Evolutionary conservation across 2,113 vertebrate species (phyloP).

Genomic region (Pomatostomus ruficeps): DNA sequence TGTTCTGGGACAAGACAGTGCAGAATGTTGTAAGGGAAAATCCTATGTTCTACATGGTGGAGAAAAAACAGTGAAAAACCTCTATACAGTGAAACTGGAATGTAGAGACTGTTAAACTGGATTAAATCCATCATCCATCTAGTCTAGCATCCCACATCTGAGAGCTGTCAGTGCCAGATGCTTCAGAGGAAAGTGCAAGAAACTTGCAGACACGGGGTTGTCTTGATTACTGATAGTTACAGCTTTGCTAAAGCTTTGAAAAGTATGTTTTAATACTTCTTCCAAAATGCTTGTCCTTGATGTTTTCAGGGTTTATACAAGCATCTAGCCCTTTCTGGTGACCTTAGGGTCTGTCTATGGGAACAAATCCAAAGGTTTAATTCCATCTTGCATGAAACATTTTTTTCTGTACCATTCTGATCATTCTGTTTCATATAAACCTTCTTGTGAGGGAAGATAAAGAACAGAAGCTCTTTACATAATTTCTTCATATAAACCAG

Average conservation of each 20-base stretch:
- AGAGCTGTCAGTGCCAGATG: not conserved
- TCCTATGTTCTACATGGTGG: not conserved
- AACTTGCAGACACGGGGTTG: not conserved
- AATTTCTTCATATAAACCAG: not conserved
- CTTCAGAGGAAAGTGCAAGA: not conserved
- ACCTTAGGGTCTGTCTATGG: not conserved
- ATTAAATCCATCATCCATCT: not conserved
- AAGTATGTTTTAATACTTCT: not conserved
- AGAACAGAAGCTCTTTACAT: not conserved
- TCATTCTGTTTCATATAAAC: slow-evolving; percentile 2
- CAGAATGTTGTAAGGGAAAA: not conserved
- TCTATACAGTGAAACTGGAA: not conserved
- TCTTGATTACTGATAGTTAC: not conserved
- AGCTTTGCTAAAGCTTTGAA: not conserved
- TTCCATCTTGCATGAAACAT: not conserved
- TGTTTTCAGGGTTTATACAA: not conserved
- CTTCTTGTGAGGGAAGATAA: not conserved
- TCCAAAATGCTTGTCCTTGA: not conserved
- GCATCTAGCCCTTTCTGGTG: not conserved
- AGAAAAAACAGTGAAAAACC: not conserved
- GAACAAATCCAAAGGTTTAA: not conserved
- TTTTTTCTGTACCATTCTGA: not conserved
- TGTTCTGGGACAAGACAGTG: not conserved
- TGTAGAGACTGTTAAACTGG: not conserved
- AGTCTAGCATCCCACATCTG: not conserved